Evolutionary conservation across 1,140 invertebrate genomes (phyloP), one percentile per base, ranked within the genome.

Genomic region (Calliphora vicina): DNA sequence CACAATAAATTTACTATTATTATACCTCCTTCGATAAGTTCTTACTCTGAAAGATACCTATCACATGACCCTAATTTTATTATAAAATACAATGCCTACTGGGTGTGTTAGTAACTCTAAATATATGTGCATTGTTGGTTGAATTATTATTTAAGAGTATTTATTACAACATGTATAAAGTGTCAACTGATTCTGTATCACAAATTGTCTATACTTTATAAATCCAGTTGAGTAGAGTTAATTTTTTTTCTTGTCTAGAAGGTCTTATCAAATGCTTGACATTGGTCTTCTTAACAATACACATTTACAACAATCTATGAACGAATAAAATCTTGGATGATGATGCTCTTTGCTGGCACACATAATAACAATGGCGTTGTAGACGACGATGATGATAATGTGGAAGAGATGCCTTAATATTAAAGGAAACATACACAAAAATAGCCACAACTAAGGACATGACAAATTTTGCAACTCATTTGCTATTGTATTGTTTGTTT

Each of bases 401-500:
- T 50, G 1, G 45, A 50, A 17, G 45, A 17, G 45, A 17, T 17
- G 13, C 13, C 12, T 6, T 50, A 15, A 50, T 6, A 50, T 17
- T 50, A 15, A 13, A 3, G 4, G 10, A 35, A 35, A 35, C 35
- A 35, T 35, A 6, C 4, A 50, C 45, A 50, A 50, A 67, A 20
- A 67, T 23, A 25, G n/a, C n/a, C 61, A 17, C 15, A 57, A 15
- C 50, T 8, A 67, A 23, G n/a, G 61, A 67, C 61, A 67, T 67
- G 61, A 67, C 61, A 67, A 67, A 67, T 67, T 67, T 67, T 67
- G 61, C 61, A 67, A 67, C 61, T 67, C 61, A 67, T 67, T 67
- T 67, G 61, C 61, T 67, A 23, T 67, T 67, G 61, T 67, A 67
- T 67, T 67, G 23, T 67, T 67, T 67, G 61, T 23, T 67, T 67